Evolutionary conservation across 2,113 vertebrate genomes (phyloP).

Genomic region (Sterna hirundo): DNA sequence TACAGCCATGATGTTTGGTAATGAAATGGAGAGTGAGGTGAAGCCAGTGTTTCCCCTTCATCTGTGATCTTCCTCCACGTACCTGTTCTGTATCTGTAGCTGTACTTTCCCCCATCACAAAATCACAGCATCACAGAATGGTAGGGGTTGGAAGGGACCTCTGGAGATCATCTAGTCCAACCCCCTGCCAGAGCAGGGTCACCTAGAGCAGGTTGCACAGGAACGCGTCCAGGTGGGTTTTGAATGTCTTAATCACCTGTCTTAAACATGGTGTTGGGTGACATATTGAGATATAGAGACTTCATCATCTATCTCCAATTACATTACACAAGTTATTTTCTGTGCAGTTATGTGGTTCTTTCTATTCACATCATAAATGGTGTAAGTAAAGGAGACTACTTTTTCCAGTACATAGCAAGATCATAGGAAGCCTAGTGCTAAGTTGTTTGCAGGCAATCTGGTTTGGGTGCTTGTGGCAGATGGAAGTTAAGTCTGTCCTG

Average conservation of each 20-base stretch:
- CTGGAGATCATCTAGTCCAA: too few relatives aligned
- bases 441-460: constrained; percentile 39
- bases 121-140: too few relatives aligned
- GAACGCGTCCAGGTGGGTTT: too few relatives aligned
- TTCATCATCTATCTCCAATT: neutral
- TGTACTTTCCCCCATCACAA: neutral
- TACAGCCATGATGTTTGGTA: neutral
- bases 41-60: neutral
- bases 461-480: constrained; percentile 31
- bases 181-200: too few relatives aligned
- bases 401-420: neutral
- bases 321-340: neutral
- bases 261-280: neutral
- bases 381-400: neutral
- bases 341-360: neutral
- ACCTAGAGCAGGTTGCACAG: too few relatives aligned
- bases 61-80: neutral
- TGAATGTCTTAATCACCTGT: neutral
- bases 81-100: neutral
- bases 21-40: neutral
- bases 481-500: neutral
- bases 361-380: neutral
- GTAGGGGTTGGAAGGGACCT: too few relatives aligned
- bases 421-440: neutral
- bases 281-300: neutral